A percentile compares a stretch with the other conserved stretches of the same genome.
phyloP scores from a whole-genome alignment of 2,888 invertebrate genomes.

The Caenorhabditis sp. region DNA sequence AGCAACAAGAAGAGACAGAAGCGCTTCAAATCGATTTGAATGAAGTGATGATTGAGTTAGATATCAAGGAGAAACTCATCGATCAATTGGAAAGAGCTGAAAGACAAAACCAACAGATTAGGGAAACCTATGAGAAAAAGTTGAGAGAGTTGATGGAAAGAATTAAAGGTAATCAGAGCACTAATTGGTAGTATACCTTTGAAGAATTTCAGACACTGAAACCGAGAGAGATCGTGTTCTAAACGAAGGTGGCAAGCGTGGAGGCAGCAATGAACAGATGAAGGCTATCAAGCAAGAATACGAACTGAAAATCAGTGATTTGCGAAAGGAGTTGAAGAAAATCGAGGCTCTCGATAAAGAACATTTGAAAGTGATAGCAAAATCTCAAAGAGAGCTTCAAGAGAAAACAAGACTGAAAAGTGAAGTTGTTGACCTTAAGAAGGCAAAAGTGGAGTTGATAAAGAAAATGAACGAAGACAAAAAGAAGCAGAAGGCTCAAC shows the following conservation, averaged over 20 bases:
- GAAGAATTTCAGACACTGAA: conserved; percentile 69
- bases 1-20: conserved; percentile 41
- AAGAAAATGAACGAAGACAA: conserved; percentile 95
- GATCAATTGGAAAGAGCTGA: conserved; percentile 95
- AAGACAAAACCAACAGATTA: conserved; percentile 88
- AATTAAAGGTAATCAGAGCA: conserved; percentile 37
- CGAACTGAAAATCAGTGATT: conserved; percentile 90
- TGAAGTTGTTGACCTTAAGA: conserved; percentile 88
- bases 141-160: conserved; percentile 72
- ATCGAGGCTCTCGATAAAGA: conserved; percentile 93
- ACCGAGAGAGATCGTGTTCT: conserved; percentile 77
- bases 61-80: conserved; percentile 94
- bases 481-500: conserved; percentile 91
- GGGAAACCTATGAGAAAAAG: conserved; percentile 75
- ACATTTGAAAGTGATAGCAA: conserved; percentile 89
- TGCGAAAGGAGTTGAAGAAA: conserved; percentile 92
- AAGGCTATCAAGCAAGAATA: conserved; percentile 89
- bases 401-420: conserved; percentile 66
- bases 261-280: conserved; percentile 68
- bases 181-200: background rate
- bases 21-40: conserved; percentile 89
- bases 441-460: conserved; percentile 89
- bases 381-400: conserved; percentile 69
- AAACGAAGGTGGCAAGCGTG: conserved; percentile 56
- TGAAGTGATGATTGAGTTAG: conserved; percentile 93